These are phyloP conservation scores for Chromobotia macracanthus DNA, from an alignment of 2,797 vertebrate species.

Conservation along the genomic window DNA sequence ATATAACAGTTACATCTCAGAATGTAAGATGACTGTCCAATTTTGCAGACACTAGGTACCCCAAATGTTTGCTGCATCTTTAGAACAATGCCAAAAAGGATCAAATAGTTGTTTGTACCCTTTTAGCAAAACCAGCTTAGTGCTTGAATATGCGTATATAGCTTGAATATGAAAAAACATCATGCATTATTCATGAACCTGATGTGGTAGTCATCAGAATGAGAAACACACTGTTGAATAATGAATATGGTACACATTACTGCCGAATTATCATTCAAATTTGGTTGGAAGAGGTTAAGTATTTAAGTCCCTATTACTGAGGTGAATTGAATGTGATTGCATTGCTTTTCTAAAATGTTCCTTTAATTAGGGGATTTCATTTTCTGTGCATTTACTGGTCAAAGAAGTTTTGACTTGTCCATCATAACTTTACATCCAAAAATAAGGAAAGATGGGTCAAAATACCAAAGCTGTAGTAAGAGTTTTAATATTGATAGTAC, in stretches of 20 bases:
- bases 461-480: slow-evolving; percentile 1
- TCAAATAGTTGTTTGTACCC: neutral
- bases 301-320: slow-evolving; percentile 22
- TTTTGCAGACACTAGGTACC: neutral
- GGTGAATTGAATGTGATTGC: slow-evolving; percentile 9
- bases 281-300: slow-evolving; percentile 39
- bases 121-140: neutral
- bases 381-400: slow-evolving; percentile 11
- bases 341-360: slow-evolving; percentile 17
- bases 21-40: neutral
- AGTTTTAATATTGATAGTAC: slow-evolving; percentile 16
- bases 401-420: slow-evolving; percentile 12
- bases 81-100: slow-evolving; percentile 18
- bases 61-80: slow-evolving; percentile 4
- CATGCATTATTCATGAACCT: slow-evolving; percentile 51
- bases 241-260: slow-evolving; percentile 51
- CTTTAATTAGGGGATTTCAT: slow-evolving; percentile 6
- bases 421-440: neutral
- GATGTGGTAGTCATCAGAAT: slow-evolving; percentile 47
- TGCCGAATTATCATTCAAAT: slow-evolving; percentile 46
- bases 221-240: slow-evolving; percentile 55
- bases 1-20: neutral
- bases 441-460: slow-evolving; percentile 9
- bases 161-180: slow-evolving; percentile 31
- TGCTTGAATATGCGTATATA: slow-evolving; percentile 19